Conservation (phyloP, 2,113 vertebrate genomes). For the Sprattus sprattus region DNA sequence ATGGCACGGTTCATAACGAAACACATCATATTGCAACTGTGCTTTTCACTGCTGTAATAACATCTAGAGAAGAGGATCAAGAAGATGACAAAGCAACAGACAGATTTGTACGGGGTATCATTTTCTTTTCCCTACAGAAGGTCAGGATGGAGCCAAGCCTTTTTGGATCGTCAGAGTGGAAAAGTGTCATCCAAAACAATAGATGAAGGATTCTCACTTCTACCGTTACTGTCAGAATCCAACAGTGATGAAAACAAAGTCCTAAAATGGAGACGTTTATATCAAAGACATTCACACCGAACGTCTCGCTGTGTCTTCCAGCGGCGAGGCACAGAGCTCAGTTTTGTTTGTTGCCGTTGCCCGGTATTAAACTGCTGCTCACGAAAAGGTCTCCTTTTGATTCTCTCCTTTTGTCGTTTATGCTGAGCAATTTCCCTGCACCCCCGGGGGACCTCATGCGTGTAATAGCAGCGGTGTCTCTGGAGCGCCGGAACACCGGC, state of each 20-base stretch:
- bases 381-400: constrained; percentile 13
- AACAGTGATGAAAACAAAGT: background rate
- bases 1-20: background rate
- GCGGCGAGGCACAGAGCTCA: background rate
- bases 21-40: too few species aligned
- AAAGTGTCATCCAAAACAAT: background rate
- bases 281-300: constrained; percentile 6
- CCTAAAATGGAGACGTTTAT: background rate
- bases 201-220: background rate
- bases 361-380: background rate
- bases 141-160: background rate
- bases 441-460: constrained; percentile 10
- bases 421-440: constrained; percentile 25
- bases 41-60: background rate
- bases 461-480: constrained; percentile 18
- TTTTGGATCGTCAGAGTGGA: background rate
- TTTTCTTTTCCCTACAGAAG: background rate
- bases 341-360: background rate
- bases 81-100: background rate
- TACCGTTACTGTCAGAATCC: background rate
- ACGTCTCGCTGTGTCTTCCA: constrained; percentile 1
- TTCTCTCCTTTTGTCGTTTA: constrained; percentile 9
- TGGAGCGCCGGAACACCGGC: background rate
- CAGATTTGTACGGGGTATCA: background rate
- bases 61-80: background rate